phyloP scores from a whole-genome alignment of 2,113 vertebrate genomes.

The Carlito syrichta region DNA sequence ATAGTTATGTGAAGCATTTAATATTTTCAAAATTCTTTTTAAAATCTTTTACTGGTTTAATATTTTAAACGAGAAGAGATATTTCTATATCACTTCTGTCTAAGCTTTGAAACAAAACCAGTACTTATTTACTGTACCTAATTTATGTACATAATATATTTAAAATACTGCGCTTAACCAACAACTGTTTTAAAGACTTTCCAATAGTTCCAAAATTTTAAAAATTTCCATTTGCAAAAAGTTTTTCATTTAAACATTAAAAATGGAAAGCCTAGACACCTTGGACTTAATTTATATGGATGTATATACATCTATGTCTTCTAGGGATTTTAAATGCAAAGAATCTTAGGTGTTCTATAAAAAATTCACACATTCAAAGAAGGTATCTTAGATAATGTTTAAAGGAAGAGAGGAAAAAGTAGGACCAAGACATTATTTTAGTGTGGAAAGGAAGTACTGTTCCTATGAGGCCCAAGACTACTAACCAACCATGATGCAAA shows the following conservation, averaged over 20 bases:
- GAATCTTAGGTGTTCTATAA: background rate
- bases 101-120: background rate
- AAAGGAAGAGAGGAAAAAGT: background rate
- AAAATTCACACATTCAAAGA: background rate
- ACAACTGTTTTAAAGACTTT: background rate
- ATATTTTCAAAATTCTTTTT: constrained; percentile 1
- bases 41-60: background rate
- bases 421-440: background rate
- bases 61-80: background rate
- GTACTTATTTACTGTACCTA: background rate
- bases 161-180: background rate
- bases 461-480: background rate
- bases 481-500: background rate
- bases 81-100: background rate
- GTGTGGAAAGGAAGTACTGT: background rate
- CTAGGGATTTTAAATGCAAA: constrained; percentile 8
- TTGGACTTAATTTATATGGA: background rate
- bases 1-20: background rate
- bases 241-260: background rate
- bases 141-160: background rate
- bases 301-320: background rate
- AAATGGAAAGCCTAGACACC: background rate
- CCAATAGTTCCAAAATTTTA: background rate
- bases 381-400: background rate
- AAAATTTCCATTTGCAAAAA: background rate